Percentiles rank a stretch among this genome's conserved stretches.
Conservation (phyloP, 1,140 invertebrate genomes). For the Centruroides sculpturatus region DNA sequence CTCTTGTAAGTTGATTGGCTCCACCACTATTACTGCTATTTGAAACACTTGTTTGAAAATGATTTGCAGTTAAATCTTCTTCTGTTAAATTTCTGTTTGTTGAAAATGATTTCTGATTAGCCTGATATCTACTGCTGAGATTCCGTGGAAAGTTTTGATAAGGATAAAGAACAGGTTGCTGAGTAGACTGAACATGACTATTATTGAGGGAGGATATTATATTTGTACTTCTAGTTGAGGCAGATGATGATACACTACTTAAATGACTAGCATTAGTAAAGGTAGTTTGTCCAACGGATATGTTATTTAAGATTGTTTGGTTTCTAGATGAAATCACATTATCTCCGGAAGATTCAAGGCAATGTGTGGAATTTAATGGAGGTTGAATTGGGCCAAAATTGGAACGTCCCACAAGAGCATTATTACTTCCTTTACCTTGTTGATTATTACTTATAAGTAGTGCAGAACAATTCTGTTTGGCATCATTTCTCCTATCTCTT, state of each 20-base stretch:
- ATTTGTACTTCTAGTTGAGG: neutral
- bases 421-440: too few species aligned
- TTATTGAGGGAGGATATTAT: neutral
- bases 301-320: conserved; percentile 6
- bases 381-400: too few species aligned
- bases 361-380: too few species aligned
- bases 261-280: conserved; percentile 2
- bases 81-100: neutral
- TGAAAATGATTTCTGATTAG: neutral
- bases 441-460: too few species aligned
- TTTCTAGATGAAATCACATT: conserved; percentile 3
- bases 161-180: conserved; percentile 3
- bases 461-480: too few species aligned
- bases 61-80: conserved; percentile 1
- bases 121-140: conserved; percentile 6
- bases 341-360: conserved; percentile 5
- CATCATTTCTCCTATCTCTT: too few species aligned
- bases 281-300: conserved; percentile 5
- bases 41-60: neutral
- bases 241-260: neutral
- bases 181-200: neutral
- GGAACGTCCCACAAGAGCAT: too few species aligned
- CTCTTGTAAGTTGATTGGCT: too few species aligned
- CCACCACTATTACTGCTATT: neutral
- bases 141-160: conserved; percentile 15